Evolutionary conservation across 2,797 vertebrate species (phyloP).

Genomic region (Hydrocynus forskahlii): DNA sequence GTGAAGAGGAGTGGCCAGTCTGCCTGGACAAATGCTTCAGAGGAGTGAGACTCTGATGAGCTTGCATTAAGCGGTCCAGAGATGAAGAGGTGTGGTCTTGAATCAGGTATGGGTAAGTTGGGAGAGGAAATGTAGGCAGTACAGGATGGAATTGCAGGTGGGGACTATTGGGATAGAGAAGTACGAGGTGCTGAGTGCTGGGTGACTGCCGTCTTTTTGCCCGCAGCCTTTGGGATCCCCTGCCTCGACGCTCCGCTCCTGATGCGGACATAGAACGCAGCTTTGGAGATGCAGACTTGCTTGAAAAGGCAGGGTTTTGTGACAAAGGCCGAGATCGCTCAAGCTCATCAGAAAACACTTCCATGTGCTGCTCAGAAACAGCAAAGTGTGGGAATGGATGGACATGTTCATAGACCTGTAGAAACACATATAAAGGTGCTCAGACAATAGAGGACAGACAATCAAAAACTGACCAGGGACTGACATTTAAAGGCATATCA

Average conservation of each 20-base stretch:
- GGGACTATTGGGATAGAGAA: conserved; percentile 79
- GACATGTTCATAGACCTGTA: conserved; percentile 69
- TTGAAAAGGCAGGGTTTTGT: conserved; percentile 63
- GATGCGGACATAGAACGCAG: conserved; percentile 68
- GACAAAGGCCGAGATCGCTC: conserved; percentile 75
- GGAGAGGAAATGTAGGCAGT: conserved; percentile 74
- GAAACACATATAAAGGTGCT: conserved; percentile 23
- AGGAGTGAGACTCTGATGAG: conserved; percentile 51
- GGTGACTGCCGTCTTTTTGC: conserved; percentile 67
- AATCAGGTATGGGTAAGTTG: conserved; percentile 66
- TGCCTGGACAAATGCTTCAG: conserved; percentile 66
- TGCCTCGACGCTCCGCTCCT: conserved; percentile 45
- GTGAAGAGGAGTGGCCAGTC: conserved; percentile 38
- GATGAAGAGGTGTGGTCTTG: conserved; percentile 74
- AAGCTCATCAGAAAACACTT: conserved; percentile 66
- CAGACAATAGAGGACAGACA: not conserved
- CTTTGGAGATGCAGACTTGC: conserved; percentile 70
- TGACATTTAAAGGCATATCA: too few species aligned
- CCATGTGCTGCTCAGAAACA: conserved; percentile 61
- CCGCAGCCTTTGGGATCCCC: conserved; percentile 64
- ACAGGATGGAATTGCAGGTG: conserved; percentile 76
- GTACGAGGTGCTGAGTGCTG: conserved; percentile 75
- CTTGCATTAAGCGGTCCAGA: conserved; percentile 75
- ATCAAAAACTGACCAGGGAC: too few species aligned
- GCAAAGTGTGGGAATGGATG: conserved; percentile 54